These are phyloP conservation scores for Enteromius anoplus DNA, from an alignment of 2,797 vertebrate genomes.

Conservation along the genomic window DNA sequence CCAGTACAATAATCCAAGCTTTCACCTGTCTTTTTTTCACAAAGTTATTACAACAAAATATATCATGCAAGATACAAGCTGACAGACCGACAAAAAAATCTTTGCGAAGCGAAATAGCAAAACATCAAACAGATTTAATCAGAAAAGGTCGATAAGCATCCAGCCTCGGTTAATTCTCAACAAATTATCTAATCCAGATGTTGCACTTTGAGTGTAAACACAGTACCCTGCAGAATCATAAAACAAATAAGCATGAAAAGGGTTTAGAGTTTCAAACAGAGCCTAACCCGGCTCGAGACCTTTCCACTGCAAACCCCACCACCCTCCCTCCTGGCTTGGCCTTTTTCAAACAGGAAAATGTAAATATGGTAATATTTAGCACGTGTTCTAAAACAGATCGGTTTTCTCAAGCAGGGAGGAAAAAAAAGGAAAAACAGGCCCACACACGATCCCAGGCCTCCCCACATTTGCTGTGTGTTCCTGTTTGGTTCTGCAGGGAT, in stretches of 20 bases:
- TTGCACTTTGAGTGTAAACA: constrained; percentile 93
- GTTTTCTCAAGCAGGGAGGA: constrained; percentile 79
- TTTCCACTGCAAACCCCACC: constrained; percentile 72
- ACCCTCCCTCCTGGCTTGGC: constrained; percentile 71
- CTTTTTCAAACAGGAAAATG: constrained; percentile 85
- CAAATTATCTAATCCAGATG: constrained; percentile 99
- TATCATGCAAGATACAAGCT: constrained; percentile 53
- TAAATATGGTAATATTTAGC: constrained; percentile 85
- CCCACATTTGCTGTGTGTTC: constrained; percentile 73
- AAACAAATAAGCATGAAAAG: constrained; percentile 96
- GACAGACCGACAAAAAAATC: constrained; percentile 57
- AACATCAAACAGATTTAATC: constrained; percentile 85
- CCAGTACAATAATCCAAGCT: constrained; percentile 48
- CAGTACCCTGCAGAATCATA: constrained; percentile 90
- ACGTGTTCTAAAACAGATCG: constrained; percentile 84
- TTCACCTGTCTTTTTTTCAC: constrained; percentile 31
- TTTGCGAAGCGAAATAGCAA: constrained; percentile 54
- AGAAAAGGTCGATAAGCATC: constrained; percentile 86
- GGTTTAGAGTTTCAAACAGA: constrained; percentile 91
- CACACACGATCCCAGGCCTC: constrained; percentile 80
- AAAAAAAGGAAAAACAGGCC: constrained; percentile 70
- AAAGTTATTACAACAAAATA: constrained; percentile 41
- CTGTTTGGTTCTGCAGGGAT: constrained; percentile 70
- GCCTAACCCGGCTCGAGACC: constrained; percentile 79
- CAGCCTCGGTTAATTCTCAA: constrained; percentile 88